Conservation (phyloP, 2,888 invertebrate genomes). For the Eubasilissa splendida region DNA sequence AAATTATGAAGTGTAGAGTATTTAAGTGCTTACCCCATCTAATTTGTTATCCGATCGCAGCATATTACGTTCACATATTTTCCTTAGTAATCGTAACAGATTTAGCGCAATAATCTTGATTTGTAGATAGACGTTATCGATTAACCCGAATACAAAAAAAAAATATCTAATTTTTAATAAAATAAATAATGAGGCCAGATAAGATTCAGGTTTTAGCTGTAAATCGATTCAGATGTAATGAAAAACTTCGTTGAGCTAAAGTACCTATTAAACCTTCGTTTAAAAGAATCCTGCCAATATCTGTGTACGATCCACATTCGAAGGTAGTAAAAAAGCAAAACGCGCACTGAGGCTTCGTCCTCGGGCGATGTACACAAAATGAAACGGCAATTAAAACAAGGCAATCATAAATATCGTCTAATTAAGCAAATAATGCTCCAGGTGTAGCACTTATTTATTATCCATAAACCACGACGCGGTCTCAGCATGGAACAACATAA, state of each 20-base stretch:
- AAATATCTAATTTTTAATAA: not conserved
- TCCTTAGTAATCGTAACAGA: too few species aligned
- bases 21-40: too few species aligned
- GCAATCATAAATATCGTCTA: conserved; percentile 56
- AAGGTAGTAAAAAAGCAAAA: conserved; percentile 33
- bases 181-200: not conserved
- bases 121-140: too few species aligned
- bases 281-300: conserved; percentile 14
- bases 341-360: conserved; percentile 23
- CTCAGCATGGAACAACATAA: conserved; percentile 49
- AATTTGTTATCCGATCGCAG: too few species aligned
- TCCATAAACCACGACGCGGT: conserved; percentile 56
- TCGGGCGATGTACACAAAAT: conserved; percentile 52
- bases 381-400: conserved; percentile 56
- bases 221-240: conserved; percentile 30
- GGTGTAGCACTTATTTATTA: conserved; percentile 57
- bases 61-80: too few species aligned
- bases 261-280: conserved; percentile 32
- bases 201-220: conserved; percentile 16
- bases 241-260: conserved; percentile 30
- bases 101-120: too few species aligned
- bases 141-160: too few species aligned
- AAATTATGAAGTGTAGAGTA: too few species aligned
- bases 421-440: conserved; percentile 58
- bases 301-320: conserved; percentile 23